Evolutionary conservation across 2,888 invertebrate species (phyloP).

Genomic region (Shargacucullia verbasci): DNA sequence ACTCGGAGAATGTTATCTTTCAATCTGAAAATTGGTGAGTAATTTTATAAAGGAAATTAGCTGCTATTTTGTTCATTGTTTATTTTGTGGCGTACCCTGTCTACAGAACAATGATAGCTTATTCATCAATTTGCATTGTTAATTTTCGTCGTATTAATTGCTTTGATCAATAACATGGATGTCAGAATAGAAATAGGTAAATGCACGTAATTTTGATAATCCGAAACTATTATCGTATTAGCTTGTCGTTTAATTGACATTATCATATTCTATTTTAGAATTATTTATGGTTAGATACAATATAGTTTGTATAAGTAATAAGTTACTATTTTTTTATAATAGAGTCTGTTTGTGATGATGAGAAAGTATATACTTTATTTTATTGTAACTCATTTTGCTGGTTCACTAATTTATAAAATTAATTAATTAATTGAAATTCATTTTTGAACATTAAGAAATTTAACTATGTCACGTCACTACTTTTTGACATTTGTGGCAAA

Average conservation of each 20-base stretch:
- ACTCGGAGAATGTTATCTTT: slow-evolving; percentile 56
- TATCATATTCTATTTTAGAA: not conserved
- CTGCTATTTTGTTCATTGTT: slow-evolving; percentile 63
- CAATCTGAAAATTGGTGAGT: slow-evolving; percentile 55
- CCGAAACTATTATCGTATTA: slow-evolving; percentile 20
- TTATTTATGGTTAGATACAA: no score
- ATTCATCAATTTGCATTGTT: slow-evolving; percentile 73
- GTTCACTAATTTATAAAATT: no score
- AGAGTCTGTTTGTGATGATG: no score
- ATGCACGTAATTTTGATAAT: slow-evolving; percentile 46
- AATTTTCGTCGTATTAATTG: slow-evolving; percentile 61
- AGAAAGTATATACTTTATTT: no score
- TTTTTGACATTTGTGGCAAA: no score
- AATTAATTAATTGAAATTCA: no score
- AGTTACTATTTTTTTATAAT: no score
- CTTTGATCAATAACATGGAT: slow-evolving; percentile 61
- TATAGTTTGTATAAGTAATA: no score
- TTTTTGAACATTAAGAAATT: no score
- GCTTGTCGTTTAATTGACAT: slow-evolving; percentile 12
- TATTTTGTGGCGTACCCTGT: slow-evolving; percentile 59
- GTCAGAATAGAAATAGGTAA: slow-evolving; percentile 40
- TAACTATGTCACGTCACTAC: no score
- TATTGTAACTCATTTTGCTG: no score
- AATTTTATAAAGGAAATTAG: slow-evolving; percentile 57
- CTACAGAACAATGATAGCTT: slow-evolving; percentile 67